These are phyloP conservation scores for Epinephelus coioides DNA, from an alignment of 2,797 vertebrate genomes.

Conservation along the genomic window DNA sequence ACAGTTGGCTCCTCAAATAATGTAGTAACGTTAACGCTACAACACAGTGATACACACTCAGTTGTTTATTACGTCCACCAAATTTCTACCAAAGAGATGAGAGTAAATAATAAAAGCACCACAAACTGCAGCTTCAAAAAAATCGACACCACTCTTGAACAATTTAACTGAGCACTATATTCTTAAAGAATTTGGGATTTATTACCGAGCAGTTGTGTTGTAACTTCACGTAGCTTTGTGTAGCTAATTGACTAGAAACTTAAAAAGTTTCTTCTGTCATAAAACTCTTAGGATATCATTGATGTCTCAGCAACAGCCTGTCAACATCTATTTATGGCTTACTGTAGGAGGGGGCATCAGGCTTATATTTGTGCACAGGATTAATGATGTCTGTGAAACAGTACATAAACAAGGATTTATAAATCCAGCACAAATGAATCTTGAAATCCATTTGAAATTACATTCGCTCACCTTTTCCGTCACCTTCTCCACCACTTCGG, in stretches of 20 bases:
- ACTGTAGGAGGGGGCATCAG: neutral
- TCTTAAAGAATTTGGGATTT: neutral
- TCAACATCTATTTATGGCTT: slow-evolving; percentile 1
- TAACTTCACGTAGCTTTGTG: neutral
- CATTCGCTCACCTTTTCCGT: slow-evolving; percentile 55
- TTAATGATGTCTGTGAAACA: neutral
- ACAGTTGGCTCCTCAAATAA: neutral
- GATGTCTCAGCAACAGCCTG: slow-evolving; percentile 12
- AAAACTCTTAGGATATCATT: neutral
- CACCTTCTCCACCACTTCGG: slow-evolving; percentile 61
- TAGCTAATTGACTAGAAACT: slow-evolving; percentile 2
- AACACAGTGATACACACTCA: neutral
- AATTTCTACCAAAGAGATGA: neutral
- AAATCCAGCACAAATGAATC: neutral
- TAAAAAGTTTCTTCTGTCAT: neutral
- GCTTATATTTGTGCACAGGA: neutral
- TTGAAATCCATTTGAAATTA: neutral
- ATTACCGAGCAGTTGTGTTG: neutral
- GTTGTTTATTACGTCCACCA: neutral
- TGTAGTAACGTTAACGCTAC: neutral
- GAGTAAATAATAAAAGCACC: neutral
- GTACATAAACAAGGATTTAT: neutral
- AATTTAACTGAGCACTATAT: neutral
- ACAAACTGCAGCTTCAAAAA: neutral
- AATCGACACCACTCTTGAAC: too few species aligned